Evolutionary conservation across 2,797 vertebrate genomes (phyloP).

Genomic region (Notoglanidium macrostoma): DNA sequence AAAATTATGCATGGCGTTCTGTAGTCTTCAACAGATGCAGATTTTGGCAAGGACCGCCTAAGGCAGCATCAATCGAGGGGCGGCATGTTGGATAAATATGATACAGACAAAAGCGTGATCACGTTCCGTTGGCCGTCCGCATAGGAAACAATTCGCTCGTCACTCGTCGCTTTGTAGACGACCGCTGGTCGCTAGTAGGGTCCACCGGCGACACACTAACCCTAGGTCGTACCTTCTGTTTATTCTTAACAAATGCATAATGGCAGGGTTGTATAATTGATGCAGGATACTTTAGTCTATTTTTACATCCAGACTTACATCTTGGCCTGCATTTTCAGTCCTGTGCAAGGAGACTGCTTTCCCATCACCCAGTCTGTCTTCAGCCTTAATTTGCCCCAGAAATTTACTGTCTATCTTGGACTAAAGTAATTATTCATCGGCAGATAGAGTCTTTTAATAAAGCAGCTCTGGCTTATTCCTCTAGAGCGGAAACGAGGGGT

Average conservation of each 20-base stretch:
- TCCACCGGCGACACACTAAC: no score
- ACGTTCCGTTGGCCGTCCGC: no score
- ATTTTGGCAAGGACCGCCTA: no score
- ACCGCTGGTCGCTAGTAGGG: no score
- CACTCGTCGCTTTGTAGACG: no score
- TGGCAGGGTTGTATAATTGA: conserved; percentile 12
- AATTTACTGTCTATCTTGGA: conserved; percentile 41
- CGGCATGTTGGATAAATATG: no score
- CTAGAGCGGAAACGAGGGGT: conserved; percentile 38
- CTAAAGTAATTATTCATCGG: conserved; percentile 54
- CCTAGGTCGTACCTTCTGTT: no score
- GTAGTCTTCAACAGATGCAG: background rate
- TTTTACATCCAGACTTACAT: background rate
- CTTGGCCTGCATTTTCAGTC: background rate
- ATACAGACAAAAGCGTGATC: no score
- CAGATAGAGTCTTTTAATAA: conserved; percentile 57
- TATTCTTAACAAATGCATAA: background rate
- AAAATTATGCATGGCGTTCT: background rate
- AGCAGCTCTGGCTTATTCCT: conserved; percentile 49
- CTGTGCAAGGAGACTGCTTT: conserved; percentile 13
- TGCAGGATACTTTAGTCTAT: background rate
- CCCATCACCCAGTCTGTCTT: conserved; percentile 1
- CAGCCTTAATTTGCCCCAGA: conserved; percentile 45
- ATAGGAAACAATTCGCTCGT: no score
- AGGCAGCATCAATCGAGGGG: no score